Percentiles rank a stretch among this genome's conserved stretches.
Evolutionary conservation across 2,888 invertebrate genomes (phyloP).

Genomic region (Cephus sareptanus): DNA sequence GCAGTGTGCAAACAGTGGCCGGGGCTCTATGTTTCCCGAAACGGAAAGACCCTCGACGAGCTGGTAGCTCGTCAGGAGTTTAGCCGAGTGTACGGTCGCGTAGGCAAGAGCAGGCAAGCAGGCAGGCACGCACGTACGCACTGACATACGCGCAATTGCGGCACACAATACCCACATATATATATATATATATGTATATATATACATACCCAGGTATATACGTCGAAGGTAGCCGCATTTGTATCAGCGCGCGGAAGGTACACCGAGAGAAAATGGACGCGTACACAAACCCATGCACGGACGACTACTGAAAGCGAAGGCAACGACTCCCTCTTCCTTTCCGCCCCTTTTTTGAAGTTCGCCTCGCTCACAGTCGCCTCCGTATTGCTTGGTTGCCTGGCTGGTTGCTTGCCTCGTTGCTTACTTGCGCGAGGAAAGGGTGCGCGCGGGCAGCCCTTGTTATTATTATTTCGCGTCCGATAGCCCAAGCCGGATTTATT

Average conservation of each 20-base stretch:
- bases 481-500: not conserved
- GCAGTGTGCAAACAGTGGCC: constrained; percentile 45
- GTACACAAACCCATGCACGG: constrained; percentile 4
- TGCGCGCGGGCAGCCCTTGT: constrained; percentile 4
- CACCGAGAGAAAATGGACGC: not conserved
- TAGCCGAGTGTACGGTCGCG: constrained; percentile 42
- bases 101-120: constrained; percentile 19
- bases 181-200: constrained; percentile 10
- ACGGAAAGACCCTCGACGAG: constrained; percentile 47
- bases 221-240: constrained; percentile 10
- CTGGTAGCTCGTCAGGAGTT: constrained; percentile 37
- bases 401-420: constrained; percentile 14
- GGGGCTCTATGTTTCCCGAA: constrained; percentile 50
- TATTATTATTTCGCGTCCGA: constrained; percentile 22
- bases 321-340: constrained; percentile 26
- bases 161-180: constrained; percentile 1
- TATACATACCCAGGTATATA: constrained; percentile 9
- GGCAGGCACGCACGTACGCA: not conserved
- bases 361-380: constrained; percentile 16
- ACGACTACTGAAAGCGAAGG: not conserved
- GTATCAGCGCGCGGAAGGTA: not conserved
- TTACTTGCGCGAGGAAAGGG: not conserved
- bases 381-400: constrained; percentile 18
- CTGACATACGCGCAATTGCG: not conserved
- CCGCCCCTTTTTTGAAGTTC: constrained; percentile 34